These are phyloP conservation scores for Colletes collaris DNA, from an alignment of 2,888 invertebrate genomes.

Conservation along the genomic window DNA sequence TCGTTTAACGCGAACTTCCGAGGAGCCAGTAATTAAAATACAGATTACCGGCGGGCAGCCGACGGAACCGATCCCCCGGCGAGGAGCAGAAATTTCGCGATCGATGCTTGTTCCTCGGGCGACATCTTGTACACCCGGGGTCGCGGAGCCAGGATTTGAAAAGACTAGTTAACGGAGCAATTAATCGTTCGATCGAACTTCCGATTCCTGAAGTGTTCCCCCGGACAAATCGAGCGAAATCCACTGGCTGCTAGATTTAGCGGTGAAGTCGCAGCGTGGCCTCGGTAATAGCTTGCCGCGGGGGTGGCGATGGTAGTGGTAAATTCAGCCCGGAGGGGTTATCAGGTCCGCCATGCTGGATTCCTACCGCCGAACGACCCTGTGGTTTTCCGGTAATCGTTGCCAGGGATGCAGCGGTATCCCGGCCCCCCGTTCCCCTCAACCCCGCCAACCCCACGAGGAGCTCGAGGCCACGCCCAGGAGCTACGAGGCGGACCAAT, in stretches of 20 bases:
- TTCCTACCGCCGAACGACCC: slow-evolving; percentile 69
- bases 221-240: slow-evolving; percentile 70
- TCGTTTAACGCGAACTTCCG: too few species aligned
- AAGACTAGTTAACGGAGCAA: slow-evolving; percentile 70
- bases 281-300: slow-evolving; percentile 41
- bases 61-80: too few species aligned
- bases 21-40: too few species aligned
- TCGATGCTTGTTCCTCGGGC: too few species aligned
- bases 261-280: slow-evolving; percentile 49
- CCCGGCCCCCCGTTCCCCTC: slow-evolving; percentile 27
- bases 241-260: slow-evolving; percentile 52
- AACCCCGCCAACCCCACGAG: neutral
- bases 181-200: slow-evolving; percentile 77
- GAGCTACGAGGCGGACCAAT: slow-evolving; percentile 76
- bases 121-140: slow-evolving; percentile 26
- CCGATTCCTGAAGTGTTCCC: slow-evolving; percentile 77
- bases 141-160: slow-evolving; percentile 57
- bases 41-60: too few species aligned
- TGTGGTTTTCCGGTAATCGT: slow-evolving; percentile 74
- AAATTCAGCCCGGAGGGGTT: slow-evolving; percentile 63
- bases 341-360: slow-evolving; percentile 78
- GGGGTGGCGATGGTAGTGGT: slow-evolving; percentile 43
- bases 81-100: too few species aligned
- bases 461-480: slow-evolving; percentile 76
- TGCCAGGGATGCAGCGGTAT: slow-evolving; percentile 68